Evolutionary conservation across 2,888 invertebrate genomes (phyloP), one percentile per base, ranked within the genome.

Genomic region (Caenorhabditis japonica): DNA sequence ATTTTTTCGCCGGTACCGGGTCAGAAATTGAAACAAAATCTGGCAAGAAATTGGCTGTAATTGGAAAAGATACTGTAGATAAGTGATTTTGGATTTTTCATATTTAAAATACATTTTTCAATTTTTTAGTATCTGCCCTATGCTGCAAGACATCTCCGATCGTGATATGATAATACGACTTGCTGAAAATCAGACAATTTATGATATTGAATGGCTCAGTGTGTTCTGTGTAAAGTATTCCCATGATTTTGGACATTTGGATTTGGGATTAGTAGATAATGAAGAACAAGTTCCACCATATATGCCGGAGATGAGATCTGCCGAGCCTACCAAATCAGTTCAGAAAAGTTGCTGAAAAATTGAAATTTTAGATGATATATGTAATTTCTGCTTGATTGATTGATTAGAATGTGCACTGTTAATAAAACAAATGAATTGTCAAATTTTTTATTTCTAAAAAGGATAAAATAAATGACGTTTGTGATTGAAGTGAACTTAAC

Each of bases 171-270:
- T 76, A 7, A 76, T 82, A 2, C 76, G 81, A 3, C 76, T 85
- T 30, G 68, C 75, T 33, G 74, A 66, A 0, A 71, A 66, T 17
- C 83, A 82, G 55, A 82, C 82, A 7, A 66, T 86, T 38, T 84
- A 84, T 60, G 80, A 83, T 47, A 79, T 85, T 17, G 79, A 82
- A 39, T 85, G 83, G 69, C 60, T 85, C 19, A 76, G 79, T 21
- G 77, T 85, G 7, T 83, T 81, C 41, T 81, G 79, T 39, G 79
- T 75, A 59, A 76, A 72, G 19, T 79, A 77, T 33, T 76, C 72
- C 2, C 79, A 79, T 38, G 83, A 85, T 66, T 85, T 85, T 56
- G 85, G 85, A 5, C 84, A 85, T 49, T 53, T 85, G 39, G 64
- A 62, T 25, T 52, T 83, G 21, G 61, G 76, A 17, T 46, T 85